phyloP scores from a whole-genome alignment of 2,888 invertebrate species.

The Phaedon cochleariae region DNA sequence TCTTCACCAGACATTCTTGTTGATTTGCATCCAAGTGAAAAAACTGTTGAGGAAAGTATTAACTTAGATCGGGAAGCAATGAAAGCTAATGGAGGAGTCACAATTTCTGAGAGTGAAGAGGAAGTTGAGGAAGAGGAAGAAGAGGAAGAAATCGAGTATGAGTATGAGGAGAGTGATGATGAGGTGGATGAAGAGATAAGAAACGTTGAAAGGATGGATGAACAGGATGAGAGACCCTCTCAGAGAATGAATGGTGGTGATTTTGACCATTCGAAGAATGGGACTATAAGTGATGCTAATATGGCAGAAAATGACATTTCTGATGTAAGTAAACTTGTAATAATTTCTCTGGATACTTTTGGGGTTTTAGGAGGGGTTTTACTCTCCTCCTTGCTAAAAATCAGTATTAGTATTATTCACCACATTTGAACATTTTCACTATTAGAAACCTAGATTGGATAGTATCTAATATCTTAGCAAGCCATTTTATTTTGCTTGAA shows the following conservation, averaged over 20 bases:
- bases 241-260: not conserved
- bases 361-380: too few relatives aligned
- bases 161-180: constrained; percentile 21
- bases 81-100: not conserved
- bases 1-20: too few relatives aligned
- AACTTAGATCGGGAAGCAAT: not conserved
- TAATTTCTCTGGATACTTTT: too few relatives aligned
- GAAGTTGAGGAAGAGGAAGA: constrained; percentile 18
- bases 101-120: constrained; percentile 3
- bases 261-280: not conserved
- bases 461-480: too few relatives aligned
- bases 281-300: not conserved
- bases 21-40: too few relatives aligned
- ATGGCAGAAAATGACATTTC: constrained; percentile 10
- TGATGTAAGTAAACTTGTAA: constrained; percentile 19
- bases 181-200: constrained; percentile 20
- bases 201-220: not conserved
- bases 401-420: too few relatives aligned
- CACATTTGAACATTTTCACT: too few relatives aligned
- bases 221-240: not conserved
- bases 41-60: too few relatives aligned
- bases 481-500: too few relatives aligned
- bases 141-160: constrained; percentile 18
- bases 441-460: too few relatives aligned
- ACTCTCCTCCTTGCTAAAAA: too few relatives aligned